Percentiles rank a stretch among this genome's conserved stretches.
Conservation (phyloP, 2,113 vertebrate genomes). For the Bungarus multicinctus region DNA sequence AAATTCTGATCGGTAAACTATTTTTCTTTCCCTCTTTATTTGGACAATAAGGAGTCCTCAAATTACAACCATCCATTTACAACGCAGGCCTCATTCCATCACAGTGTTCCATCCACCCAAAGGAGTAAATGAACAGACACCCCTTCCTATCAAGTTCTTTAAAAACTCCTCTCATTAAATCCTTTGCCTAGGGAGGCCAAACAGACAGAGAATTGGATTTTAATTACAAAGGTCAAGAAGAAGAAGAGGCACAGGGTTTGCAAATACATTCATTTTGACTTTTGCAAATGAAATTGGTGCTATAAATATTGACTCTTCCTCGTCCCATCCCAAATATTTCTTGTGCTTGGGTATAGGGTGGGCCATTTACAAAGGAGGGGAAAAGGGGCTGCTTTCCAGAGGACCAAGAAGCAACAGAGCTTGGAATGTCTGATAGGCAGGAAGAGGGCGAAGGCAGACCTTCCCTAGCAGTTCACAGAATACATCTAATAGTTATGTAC, state of each 20-base stretch:
- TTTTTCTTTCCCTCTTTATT: neutral
- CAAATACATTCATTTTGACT: neutral
- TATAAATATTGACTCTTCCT: neutral
- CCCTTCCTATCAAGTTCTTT: neutral
- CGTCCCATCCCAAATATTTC: neutral
- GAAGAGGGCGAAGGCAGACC: no score
- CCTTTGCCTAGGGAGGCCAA: neutral
- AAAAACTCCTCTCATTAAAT: conserved; percentile 3
- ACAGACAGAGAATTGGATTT: neutral
- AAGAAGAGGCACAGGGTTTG: neutral
- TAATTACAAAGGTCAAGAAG: neutral
- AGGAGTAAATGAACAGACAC: neutral
- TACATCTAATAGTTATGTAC: no score
- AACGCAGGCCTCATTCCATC: neutral
- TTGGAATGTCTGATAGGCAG: no score
- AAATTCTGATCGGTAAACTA: neutral
- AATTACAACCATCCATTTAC: neutral
- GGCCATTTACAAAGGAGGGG: neutral
- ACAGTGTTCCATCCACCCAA: neutral
- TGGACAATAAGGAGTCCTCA: neutral
- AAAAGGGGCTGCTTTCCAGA: no score
- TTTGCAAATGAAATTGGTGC: neutral
- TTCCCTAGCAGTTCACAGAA: no score
- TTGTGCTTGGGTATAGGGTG: neutral
- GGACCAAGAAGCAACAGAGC: no score